Evolutionary conservation across 2,113 vertebrate genomes (phyloP).

Genomic region (Sporophila hypoxantha): DNA sequence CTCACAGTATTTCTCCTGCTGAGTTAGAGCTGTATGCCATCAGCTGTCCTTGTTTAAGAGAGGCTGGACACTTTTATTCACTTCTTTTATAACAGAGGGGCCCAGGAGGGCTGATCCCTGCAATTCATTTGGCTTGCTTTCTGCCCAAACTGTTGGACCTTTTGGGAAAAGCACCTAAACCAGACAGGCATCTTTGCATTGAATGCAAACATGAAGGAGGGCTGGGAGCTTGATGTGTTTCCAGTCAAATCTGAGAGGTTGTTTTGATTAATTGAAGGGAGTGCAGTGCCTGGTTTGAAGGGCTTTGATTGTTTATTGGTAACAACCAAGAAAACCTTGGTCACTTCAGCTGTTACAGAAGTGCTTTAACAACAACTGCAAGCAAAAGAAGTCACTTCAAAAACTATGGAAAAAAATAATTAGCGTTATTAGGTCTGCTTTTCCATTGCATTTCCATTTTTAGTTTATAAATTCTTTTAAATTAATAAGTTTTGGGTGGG

Average conservation of each 20-base stretch:
- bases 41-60: not conserved
- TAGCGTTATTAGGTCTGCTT: not conserved
- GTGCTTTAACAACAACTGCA: not conserved
- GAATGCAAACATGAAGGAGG: too few species aligned
- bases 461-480: not conserved
- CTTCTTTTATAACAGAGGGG: too few species aligned
- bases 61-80: not conserved
- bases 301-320: not conserved
- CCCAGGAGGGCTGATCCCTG: not conserved
- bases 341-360: not conserved
- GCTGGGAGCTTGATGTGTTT: not conserved
- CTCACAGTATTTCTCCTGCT: accelerated
- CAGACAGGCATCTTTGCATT: not conserved
- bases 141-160: not conserved
- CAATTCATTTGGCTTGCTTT: not conserved
- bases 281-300: not conserved
- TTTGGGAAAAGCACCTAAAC: not conserved
- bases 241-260: not conserved
- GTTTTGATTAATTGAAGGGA: not conserved
- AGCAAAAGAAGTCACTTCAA: not conserved
- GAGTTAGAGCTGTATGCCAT: not conserved
- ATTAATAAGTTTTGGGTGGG: not conserved
- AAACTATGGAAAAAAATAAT: not conserved
- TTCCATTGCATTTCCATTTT: not conserved
- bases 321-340: not conserved